Evolutionary conservation across 30 jellyfish, hydroid and myxozoan species (phyloP).

Genomic region (Chrysaora quinquecirrha): DNA sequence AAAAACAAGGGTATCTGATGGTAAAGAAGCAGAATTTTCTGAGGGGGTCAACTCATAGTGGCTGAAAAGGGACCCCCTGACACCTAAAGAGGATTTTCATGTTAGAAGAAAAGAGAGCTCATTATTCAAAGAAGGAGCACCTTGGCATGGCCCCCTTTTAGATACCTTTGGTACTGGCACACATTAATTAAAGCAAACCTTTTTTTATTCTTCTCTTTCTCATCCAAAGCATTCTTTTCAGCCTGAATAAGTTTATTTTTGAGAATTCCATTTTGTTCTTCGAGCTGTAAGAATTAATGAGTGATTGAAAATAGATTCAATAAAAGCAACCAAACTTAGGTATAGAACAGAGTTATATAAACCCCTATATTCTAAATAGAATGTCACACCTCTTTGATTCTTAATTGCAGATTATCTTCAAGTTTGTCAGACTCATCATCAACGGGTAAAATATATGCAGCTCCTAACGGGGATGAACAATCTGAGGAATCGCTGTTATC

Average conservation of each 20-base stretch:
- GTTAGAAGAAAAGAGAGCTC: no score
- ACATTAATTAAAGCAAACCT: conserved; percentile 35
- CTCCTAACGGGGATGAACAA: conserved; percentile 35
- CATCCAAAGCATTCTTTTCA: conserved; percentile 44
- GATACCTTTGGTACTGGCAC: background rate
- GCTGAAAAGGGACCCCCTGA: no score
- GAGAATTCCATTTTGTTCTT: conserved; percentile 39
- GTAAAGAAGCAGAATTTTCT: no score
- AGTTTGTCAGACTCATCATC: background rate
- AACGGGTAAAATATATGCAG: conserved; percentile 43
- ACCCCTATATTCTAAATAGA: no score
- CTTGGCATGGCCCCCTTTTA: no score
- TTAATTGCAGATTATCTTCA: background rate
- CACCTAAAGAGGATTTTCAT: no score
- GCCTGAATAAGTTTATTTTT: conserved; percentile 15
- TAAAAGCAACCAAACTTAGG: no score
- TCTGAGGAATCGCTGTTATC: conserved; percentile 18
- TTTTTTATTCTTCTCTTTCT: conserved; percentile 38
- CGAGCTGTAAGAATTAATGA: conserved; percentile 46
- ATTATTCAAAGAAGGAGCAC: no score
- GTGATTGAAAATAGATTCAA: no score
- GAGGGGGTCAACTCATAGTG: no score
- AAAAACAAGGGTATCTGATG: no score
- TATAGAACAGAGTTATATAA: no score
- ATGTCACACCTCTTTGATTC: conserved; percentile 27